phyloP scores from a whole-genome alignment of 2,888 invertebrate species.

The Hemaris fuciformis region DNA sequence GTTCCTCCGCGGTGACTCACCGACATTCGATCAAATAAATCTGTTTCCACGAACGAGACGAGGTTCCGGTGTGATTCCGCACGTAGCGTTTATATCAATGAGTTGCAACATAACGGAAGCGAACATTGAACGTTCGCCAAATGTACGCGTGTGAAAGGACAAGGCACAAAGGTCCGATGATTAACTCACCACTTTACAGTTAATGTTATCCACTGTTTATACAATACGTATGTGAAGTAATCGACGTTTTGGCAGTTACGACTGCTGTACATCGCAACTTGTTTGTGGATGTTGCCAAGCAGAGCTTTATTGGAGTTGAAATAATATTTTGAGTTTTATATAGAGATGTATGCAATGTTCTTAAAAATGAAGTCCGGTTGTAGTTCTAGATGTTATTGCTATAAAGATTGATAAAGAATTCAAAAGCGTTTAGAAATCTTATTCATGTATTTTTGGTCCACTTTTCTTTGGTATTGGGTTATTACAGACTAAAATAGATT shows the following conservation, averaged over 20 bases:
- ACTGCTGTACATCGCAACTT: neutral
- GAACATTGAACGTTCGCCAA: constrained; percentile 27
- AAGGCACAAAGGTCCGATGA: neutral
- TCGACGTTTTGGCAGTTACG: neutral
- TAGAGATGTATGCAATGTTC: too few species aligned
- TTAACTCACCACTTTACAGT: neutral
- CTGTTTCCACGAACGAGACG: constrained; percentile 39
- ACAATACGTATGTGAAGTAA: neutral
- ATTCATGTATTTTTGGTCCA: too few species aligned
- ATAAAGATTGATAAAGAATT: too few species aligned
- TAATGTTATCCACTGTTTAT: too few species aligned
- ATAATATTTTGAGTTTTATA: neutral
- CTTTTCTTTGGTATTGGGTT: too few species aligned
- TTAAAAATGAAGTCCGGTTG: neutral
- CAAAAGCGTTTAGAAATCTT: too few species aligned
- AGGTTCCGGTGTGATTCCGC: constrained; percentile 51
- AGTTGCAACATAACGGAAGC: constrained; percentile 36
- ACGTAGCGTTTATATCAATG: constrained; percentile 21
- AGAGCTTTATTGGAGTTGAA: neutral
- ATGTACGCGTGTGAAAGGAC: constrained; percentile 37
- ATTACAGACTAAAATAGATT: too few species aligned
- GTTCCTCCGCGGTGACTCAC: constrained; percentile 69
- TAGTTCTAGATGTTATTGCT: too few species aligned
- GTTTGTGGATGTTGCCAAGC: neutral
- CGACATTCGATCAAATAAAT: constrained; percentile 41